Conservation (phyloP, 1,140 invertebrate genomes). For the Goniozus legneri region DNA sequence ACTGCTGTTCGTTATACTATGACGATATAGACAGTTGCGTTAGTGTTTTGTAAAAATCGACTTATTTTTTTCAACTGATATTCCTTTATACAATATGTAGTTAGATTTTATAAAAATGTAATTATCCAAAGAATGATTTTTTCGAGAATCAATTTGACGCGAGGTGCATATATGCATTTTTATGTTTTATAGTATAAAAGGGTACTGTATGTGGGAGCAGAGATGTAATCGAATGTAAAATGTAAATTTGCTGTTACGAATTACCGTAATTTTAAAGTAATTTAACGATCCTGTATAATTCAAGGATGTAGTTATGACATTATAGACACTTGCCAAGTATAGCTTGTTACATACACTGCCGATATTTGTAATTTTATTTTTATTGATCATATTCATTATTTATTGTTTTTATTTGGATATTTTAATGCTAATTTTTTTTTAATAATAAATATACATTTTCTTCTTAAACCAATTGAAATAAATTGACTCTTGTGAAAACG, state of each 20-base stretch:
- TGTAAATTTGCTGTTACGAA: constrained; percentile 15
- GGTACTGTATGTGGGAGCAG: constrained; percentile 4
- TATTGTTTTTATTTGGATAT: constrained; percentile 57
- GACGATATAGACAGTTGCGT: constrained; percentile 21
- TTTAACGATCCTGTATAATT: constrained; percentile 44
- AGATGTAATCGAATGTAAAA: background rate
- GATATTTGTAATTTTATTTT: constrained; percentile 51
- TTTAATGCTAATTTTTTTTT: constrained; percentile 57
- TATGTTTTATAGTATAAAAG: constrained; percentile 25
- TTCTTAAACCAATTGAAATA: constrained; percentile 6
- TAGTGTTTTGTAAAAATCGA: constrained; percentile 21
- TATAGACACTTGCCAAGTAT: constrained; percentile 46
- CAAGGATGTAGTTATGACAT: constrained; percentile 44
- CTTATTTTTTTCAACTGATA: constrained; percentile 20
- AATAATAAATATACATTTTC: constrained; percentile 37
- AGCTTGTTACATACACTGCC: constrained; percentile 52
- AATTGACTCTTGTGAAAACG: background rate
- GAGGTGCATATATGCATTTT: constrained; percentile 10
- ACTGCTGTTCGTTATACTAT: constrained; percentile 33
- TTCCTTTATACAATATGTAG: constrained; percentile 3
- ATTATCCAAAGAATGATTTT: constrained; percentile 6
- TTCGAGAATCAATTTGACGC: constrained; percentile 14
- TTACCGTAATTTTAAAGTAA: constrained; percentile 35
- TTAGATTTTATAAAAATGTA: constrained; percentile 3
- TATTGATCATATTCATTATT: constrained; percentile 52